A percentile compares a stretch with the other conserved stretches of the same genome.
Evolutionary conservation across 2,888 invertebrate species (phyloP).

Genomic region (Troides helena): DNA sequence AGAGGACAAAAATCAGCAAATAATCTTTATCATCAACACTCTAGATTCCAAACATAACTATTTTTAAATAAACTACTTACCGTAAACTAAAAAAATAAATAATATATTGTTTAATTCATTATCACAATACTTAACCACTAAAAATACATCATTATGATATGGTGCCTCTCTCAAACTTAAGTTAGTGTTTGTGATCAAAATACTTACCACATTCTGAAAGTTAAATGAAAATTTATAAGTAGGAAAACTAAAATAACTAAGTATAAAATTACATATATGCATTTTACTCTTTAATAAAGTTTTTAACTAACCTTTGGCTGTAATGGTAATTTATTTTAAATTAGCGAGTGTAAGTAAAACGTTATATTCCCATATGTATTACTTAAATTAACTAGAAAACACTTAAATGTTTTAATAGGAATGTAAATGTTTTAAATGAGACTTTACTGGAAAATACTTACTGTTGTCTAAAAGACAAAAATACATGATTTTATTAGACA

Average conservation of each 20-base stretch:
- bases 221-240: background rate
- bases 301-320: conserved; percentile 17
- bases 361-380: background rate
- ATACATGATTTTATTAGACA: background rate
- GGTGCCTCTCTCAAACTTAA: no score
- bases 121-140: no score
- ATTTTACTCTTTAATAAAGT: background rate
- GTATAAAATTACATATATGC: background rate
- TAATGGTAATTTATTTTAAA: conserved; percentile 6
- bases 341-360: background rate
- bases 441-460: conserved; percentile 6
- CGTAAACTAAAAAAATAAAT: no score
- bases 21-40: no score
- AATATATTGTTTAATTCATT: no score
- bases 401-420: background rate
- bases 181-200: background rate
- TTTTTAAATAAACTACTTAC: no score
- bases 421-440: background rate
- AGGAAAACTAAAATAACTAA: background rate
- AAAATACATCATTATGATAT: no score
- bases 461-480: conserved; percentile 19
- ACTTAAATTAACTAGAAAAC: background rate
- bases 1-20: no score
- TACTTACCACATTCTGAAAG: conserved; percentile 20
- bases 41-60: no score